phyloP scores from a whole-genome alignment of 2,888 invertebrate species.

The Protodeltote pygarga region DNA sequence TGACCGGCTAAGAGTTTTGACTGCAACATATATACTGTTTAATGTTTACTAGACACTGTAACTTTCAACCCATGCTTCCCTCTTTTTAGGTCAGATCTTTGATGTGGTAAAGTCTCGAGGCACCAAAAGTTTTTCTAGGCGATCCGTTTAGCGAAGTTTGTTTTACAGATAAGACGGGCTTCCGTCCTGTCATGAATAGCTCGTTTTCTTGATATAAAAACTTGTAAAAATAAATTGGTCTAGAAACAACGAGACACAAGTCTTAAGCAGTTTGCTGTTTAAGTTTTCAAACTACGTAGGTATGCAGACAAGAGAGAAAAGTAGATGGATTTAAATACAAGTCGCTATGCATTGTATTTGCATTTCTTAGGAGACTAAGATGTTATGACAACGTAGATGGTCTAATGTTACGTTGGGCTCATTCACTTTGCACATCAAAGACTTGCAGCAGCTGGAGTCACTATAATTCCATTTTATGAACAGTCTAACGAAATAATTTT shows the following conservation, averaged over 20 bases:
- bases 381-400: conserved; percentile 25
- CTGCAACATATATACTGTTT: too few species aligned
- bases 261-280: conserved; percentile 18
- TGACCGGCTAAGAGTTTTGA: too few species aligned
- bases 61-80: background rate
- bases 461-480: too few species aligned
- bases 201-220: conserved; percentile 42
- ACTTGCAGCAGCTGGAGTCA: background rate
- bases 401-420: conserved; percentile 5
- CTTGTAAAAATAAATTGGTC: conserved; percentile 34
- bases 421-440: background rate
- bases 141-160: conserved; percentile 41
- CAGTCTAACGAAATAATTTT: too few species aligned
- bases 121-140: conserved; percentile 35
- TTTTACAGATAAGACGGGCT: conserved; percentile 37
- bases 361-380: conserved; percentile 45
- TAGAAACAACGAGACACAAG: conserved; percentile 29
- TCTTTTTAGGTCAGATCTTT: conserved; percentile 32
- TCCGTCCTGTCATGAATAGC: conserved; percentile 37
- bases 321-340: conserved; percentile 41
- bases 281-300: conserved; percentile 1
- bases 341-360: conserved; percentile 49
- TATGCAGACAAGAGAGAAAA: conserved; percentile 7
- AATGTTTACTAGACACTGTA: too few species aligned
- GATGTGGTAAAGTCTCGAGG: conserved; percentile 25